These are phyloP conservation scores for Antitype chi DNA, from an alignment of 2,888 invertebrate species.

Conservation along the genomic window DNA sequence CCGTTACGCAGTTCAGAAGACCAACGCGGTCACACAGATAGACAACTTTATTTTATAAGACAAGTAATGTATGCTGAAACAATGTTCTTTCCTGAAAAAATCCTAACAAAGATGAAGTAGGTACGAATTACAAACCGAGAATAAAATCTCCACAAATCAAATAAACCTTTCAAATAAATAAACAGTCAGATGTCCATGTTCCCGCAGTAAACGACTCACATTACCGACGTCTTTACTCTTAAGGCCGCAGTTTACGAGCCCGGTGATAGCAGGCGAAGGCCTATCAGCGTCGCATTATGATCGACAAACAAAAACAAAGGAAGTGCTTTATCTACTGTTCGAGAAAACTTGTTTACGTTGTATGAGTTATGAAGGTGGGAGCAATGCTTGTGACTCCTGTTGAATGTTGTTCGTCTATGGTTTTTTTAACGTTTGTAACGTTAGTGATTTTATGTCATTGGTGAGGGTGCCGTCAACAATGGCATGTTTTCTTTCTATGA, in stretches of 20 bases:
- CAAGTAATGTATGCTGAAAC: not conserved
- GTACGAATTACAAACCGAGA: not conserved
- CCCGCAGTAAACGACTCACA: conserved; percentile 39
- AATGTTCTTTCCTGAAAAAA: not conserved
- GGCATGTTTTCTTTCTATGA: no score
- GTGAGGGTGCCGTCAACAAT: no score
- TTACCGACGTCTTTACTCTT: conserved; percentile 47
- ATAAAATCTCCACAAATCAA: conserved; percentile 14
- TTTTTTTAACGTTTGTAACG: no score
- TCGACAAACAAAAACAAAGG: conserved; percentile 50
- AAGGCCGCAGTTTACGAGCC: conserved; percentile 51
- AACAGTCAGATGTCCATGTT: conserved; percentile 47
- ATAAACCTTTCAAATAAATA: conserved; percentile 4
- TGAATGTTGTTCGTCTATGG: not conserved
- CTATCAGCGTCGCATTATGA: conserved; percentile 44
- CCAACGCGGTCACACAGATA: not conserved
- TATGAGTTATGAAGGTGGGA: conserved; percentile 11
- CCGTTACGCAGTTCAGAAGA: not conserved
- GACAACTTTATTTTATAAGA: not conserved
- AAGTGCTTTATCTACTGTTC: conserved; percentile 20
- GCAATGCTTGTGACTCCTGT: conserved; percentile 34
- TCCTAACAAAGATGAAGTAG: not conserved
- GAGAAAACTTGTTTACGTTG: conserved; percentile 19
- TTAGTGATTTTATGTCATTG: not conserved
- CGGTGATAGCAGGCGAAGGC: conserved; percentile 31